These are phyloP conservation scores for Carassius auratus DNA, from an alignment of 2,113 vertebrate genomes.

Conservation along the genomic window DNA sequence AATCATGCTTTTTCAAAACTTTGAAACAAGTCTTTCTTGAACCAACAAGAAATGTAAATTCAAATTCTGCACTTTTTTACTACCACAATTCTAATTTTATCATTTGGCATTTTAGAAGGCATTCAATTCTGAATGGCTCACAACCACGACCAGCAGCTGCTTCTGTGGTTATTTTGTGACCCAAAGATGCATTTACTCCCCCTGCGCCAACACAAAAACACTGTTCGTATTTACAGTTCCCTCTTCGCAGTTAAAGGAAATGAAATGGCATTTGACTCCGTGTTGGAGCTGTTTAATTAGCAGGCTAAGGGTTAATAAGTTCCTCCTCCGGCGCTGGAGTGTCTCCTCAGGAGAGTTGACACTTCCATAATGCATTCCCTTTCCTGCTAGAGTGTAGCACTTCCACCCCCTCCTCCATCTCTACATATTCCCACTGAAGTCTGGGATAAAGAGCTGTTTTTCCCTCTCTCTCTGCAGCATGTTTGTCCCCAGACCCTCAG, in stretches of 20 bases:
- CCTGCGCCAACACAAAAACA: slow-evolving; percentile 48
- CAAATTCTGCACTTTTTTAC: not conserved
- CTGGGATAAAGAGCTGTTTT: slow-evolving; percentile 77
- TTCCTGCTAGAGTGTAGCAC: slow-evolving; percentile 51
- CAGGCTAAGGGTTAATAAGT: slow-evolving; percentile 70
- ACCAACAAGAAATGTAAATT: not conserved
- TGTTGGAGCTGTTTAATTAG: slow-evolving; percentile 70
- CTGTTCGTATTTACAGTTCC: slow-evolving; percentile 49
- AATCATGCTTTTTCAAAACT: not conserved
- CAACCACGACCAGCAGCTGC: slow-evolving; percentile 13
- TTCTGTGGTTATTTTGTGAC: slow-evolving; percentile 35
- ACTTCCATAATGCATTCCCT: slow-evolving; percentile 63
- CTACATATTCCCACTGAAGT: slow-evolving; percentile 80
- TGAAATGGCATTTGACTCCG: slow-evolving; percentile 66
- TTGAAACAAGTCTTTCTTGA: not conserved
- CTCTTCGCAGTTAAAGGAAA: slow-evolving; percentile 62
- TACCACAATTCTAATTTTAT: not conserved
- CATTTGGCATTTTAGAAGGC: not conserved
- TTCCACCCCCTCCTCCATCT: slow-evolving; percentile 46
- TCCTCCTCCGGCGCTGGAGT: slow-evolving; percentile 54
- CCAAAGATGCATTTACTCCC: slow-evolving; percentile 22
- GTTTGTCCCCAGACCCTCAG: slow-evolving; percentile 74
- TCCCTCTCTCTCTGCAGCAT: slow-evolving; percentile 63
- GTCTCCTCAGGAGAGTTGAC: slow-evolving; percentile 60
- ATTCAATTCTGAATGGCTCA: not conserved